phyloP scores from a whole-genome alignment of 2,888 invertebrate species.

The Tetramorium bicarinatum region DNA sequence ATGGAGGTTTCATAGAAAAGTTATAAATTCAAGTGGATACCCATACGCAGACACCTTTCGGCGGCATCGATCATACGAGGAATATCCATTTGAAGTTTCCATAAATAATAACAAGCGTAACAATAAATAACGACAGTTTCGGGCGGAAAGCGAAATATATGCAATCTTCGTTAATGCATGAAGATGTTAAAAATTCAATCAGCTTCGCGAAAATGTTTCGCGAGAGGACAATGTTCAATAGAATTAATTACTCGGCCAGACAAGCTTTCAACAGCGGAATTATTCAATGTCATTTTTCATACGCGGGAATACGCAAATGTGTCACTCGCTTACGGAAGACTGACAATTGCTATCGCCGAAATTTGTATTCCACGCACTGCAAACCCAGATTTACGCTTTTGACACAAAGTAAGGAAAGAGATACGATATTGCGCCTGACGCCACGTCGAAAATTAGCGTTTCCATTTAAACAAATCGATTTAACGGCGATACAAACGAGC shows the following conservation, averaged over 20 bases:
- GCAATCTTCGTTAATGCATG: constrained; percentile 39
- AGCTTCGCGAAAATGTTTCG: constrained; percentile 46
- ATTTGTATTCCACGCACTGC: constrained; percentile 20
- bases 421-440: constrained; percentile 40
- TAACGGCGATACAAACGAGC: constrained; percentile 45
- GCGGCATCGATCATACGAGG: constrained; percentile 48
- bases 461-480: constrained; percentile 67
- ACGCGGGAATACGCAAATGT: constrained; percentile 22
- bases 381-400: constrained; percentile 49
- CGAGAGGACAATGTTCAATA: constrained; percentile 46
- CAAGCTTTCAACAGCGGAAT: constrained; percentile 45
- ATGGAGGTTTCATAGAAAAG: constrained; percentile 48
- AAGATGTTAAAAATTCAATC: constrained; percentile 55
- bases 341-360: constrained; percentile 44
- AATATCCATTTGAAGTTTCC: constrained; percentile 50
- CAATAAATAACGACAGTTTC: constrained; percentile 48
- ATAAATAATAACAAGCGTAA: constrained; percentile 54
- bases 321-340: constrained; percentile 22
- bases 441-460: constrained; percentile 52
- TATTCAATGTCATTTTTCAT: constrained; percentile 51
- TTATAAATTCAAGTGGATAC: constrained; percentile 44
- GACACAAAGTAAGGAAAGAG: constrained; percentile 41
- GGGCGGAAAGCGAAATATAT: constrained; percentile 29
- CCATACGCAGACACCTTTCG: constrained; percentile 30
- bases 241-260: constrained; percentile 48